Percentiles rank a stretch among this genome's conserved stretches.
Evolutionary conservation across 2,113 vertebrate species (phyloP).

Genomic region (Xenopus borealis): DNA sequence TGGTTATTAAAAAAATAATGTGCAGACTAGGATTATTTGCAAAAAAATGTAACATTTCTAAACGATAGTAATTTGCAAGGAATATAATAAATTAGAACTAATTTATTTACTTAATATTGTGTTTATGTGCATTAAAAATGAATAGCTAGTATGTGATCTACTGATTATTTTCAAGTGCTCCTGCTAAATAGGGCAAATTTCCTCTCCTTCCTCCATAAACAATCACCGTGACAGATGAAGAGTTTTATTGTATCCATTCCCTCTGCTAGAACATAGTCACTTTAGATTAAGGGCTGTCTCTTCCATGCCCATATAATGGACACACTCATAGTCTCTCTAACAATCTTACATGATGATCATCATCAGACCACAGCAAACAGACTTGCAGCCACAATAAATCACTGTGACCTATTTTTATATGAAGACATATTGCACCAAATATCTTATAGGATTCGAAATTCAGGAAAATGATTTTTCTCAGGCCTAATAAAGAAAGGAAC

Average conservation of each 20-base stretch:
- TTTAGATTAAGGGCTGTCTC: constrained; percentile 1
- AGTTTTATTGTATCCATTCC: neutral
- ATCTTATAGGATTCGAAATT: too few relatives aligned
- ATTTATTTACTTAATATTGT: neutral
- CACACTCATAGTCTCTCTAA: neutral
- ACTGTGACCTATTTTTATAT: neutral
- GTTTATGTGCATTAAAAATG: too few relatives aligned
- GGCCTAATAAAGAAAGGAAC: too few relatives aligned
- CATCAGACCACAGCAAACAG: neutral
- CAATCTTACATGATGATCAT: neutral
- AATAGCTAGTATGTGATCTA: too few relatives aligned
- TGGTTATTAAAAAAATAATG: too few relatives aligned
- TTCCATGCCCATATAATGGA: neutral
- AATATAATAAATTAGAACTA: too few relatives aligned
- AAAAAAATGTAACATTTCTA: too few relatives aligned
- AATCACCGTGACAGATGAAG: neutral
- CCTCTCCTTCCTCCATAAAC: neutral
- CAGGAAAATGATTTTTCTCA: too few relatives aligned
- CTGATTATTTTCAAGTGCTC: neutral
- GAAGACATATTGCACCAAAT: too few relatives aligned
- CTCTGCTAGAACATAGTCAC: constrained; percentile 9
- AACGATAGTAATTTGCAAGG: too few relatives aligned
- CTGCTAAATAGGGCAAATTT: neutral
- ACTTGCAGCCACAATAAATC: neutral
- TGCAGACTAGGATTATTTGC: too few relatives aligned